Percentiles rank a stretch among this genome's conserved stretches.
phyloP scores from a whole-genome alignment of 2,113 vertebrate genomes.

The Papio anubis region DNA sequence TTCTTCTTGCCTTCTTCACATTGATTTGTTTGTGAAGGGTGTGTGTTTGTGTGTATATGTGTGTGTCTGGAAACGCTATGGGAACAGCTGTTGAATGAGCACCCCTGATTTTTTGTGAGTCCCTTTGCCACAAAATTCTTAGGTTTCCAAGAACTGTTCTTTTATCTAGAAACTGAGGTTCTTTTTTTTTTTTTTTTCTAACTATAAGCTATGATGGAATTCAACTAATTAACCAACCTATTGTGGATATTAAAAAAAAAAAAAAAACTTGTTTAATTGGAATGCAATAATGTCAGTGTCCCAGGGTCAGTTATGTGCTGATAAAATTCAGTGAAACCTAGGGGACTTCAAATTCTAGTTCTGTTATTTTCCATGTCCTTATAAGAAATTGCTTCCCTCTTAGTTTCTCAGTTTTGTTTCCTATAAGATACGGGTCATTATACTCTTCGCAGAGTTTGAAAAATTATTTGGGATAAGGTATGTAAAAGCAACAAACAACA shows the following conservation, averaged over 20 bases:
- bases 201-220: neutral
- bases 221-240: neutral
- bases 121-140: neutral
- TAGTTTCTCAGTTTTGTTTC: neutral
- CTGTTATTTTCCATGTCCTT: neutral
- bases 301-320: neutral
- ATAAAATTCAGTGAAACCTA: neutral
- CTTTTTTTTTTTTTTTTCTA: neutral
- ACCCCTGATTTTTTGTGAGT: neutral
- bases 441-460: neutral
- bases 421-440: neutral
- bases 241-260: neutral
- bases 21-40: neutral
- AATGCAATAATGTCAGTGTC: neutral
- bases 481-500: neutral
- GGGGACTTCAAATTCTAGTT: neutral
- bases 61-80: neutral
- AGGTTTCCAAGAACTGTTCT: neutral
- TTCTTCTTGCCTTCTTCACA: neutral
- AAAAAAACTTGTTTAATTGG: neutral
- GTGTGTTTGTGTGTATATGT: neutral
- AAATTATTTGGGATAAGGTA: neutral
- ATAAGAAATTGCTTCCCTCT: neutral
- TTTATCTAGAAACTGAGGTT: neutral
- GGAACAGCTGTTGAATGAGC: neutral